Percentiles rank a stretch among this genome's conserved stretches.
Conservation (phyloP, 2,888 invertebrate genomes). For the Tiliacea aurago region DNA sequence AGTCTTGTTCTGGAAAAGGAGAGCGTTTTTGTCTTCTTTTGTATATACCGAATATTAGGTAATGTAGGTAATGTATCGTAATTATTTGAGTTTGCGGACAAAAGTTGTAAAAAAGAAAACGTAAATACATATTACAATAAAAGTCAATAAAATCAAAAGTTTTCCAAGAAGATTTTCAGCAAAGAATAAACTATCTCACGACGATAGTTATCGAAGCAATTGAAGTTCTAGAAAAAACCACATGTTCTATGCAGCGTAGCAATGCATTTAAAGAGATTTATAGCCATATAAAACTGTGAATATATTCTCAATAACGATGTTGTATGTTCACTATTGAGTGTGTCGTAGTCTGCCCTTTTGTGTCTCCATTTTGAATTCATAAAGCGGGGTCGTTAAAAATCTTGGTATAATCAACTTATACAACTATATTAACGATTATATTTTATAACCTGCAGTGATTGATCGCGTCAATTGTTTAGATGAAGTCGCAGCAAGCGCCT, state of each 20-base stretch:
- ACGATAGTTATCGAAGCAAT: neutral
- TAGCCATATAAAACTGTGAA: conserved; percentile 58
- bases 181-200: neutral
- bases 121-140: neutral
- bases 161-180: conserved; percentile 8
- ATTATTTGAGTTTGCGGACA: neutral
- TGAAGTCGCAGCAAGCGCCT: conserved; percentile 39
- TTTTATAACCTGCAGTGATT: conserved; percentile 44
- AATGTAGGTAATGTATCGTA: neutral
- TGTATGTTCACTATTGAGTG: conserved; percentile 48
- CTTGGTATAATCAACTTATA: conserved; percentile 48
- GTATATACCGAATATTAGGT: conserved; percentile 20
- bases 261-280: conserved; percentile 58
- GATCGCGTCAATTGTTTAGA: conserved; percentile 26
- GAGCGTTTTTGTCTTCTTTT: conserved; percentile 33
- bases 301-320: conserved; percentile 60
- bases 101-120: neutral
- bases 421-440: conserved; percentile 45
- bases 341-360: conserved; percentile 44
- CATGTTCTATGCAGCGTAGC: conserved; percentile 24
- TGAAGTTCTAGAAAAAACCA: conserved; percentile 2
- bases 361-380: conserved; percentile 50
- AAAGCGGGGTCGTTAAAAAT: conserved; percentile 49
- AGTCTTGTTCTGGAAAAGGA: conserved; percentile 27
- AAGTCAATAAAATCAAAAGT: conserved; percentile 3